Percentiles rank a stretch among this genome's conserved stretches.
These are phyloP conservation scores for Anastrepha obliqua DNA, from an alignment of 1,140 invertebrate genomes.

Conservation along the genomic window DNA sequence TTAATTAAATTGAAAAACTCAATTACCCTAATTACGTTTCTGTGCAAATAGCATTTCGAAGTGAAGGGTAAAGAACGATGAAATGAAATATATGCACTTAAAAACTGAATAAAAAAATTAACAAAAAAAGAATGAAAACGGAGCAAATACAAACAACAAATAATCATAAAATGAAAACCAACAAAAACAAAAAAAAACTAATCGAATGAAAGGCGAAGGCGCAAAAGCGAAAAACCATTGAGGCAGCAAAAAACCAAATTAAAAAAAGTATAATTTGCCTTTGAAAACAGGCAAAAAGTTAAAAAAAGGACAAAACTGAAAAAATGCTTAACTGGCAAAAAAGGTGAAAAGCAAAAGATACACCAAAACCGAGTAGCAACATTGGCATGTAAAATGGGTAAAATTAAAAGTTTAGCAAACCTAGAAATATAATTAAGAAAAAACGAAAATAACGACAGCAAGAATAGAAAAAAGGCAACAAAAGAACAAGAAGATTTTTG, in stretches of 20 bases:
- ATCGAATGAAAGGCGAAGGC: slow-evolving; percentile 42
- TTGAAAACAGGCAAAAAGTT: neutral
- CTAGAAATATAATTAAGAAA: neutral
- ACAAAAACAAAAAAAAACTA: neutral
- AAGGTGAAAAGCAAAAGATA: neutral
- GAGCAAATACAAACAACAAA: slow-evolving; percentile 37
- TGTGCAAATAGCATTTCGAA: slow-evolving; percentile 50
- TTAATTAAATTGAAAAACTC: slow-evolving; percentile 57
- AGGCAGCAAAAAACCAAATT: slow-evolving; percentile 5
- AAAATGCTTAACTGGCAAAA: slow-evolving; percentile 14
- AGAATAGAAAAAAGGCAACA: too few species aligned
- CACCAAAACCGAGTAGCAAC: neutral
- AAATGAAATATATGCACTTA: neutral
- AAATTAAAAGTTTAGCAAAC: slow-evolving; percentile 35
- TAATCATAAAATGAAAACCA: neutral
- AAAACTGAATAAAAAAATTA: slow-evolving; percentile 17
- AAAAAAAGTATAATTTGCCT: neutral
- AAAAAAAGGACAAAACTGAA: neutral
- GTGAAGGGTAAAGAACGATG: neutral
- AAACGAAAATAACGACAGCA: neutral
- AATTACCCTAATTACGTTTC: slow-evolving; percentile 58
- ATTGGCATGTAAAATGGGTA: slow-evolving; percentile 9
- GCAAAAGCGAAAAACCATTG: slow-evolving; percentile 42
- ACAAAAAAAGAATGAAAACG: neutral
- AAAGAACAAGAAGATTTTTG: too few species aligned